phyloP scores from a whole-genome alignment of 2,888 invertebrate species.

The Punctoribates punctum region DNA sequence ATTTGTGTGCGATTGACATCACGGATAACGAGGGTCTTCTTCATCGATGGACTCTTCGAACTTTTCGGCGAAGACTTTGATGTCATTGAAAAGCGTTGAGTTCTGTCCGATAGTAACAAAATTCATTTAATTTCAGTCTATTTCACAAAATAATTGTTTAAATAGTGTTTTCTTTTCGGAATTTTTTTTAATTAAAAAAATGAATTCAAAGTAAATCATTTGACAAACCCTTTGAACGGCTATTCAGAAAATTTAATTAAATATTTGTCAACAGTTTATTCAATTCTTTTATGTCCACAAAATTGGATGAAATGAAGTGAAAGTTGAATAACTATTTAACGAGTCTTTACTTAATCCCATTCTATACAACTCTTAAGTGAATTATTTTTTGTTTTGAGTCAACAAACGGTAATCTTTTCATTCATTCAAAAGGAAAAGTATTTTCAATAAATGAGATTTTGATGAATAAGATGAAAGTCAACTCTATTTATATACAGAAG shows the following conservation, averaged over 20 bases:
- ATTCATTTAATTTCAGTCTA: neutral
- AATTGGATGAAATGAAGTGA: too few species aligned
- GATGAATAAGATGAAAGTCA: neutral
- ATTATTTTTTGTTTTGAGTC: neutral
- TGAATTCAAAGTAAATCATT: too few species aligned
- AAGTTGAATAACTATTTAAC: too few species aligned
- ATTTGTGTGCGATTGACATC: slow-evolving; percentile 22
- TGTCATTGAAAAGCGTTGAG: slow-evolving; percentile 32
- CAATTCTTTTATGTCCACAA: too few species aligned
- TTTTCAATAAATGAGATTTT: neutral
- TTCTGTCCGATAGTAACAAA: neutral
- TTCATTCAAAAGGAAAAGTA: neutral
- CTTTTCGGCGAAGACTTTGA: slow-evolving; percentile 8
- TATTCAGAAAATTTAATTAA: too few species aligned
- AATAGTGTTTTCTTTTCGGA: too few species aligned
- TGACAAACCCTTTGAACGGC: too few species aligned
- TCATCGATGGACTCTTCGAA: neutral
- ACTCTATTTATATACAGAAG: too few species aligned
- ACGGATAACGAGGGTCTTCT: neutral
- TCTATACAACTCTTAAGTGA: neutral
- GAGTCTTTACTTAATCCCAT: too few species aligned
- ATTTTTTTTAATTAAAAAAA: neutral
- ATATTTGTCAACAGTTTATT: too few species aligned
- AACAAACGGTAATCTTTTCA: neutral
- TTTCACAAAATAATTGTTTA: too few species aligned